Base-by-base conservation (phyloP, 2,113 vertebrate species). In the Uria lomvia region DNA sequence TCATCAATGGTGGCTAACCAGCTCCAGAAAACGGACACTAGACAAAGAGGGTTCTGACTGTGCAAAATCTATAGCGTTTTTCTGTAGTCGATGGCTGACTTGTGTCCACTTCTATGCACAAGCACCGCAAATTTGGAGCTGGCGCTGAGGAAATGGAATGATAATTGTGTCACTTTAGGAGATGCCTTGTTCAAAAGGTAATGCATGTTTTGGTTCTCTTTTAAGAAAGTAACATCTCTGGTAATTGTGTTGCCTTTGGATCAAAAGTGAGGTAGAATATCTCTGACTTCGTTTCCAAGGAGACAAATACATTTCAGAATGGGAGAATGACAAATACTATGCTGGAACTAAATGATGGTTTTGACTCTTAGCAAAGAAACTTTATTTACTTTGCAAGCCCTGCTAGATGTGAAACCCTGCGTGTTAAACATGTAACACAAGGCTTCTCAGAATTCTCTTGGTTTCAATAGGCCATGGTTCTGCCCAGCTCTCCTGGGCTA, bases 21-120 rank as follows among this genome's bases (percentile, higher is more conserved):
- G 16, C 38, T 86, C 36, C 42, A 66, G 40, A 40, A 90, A 24
- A 15, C 0, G 5, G 21, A 40, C 30, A 53, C 8, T 8, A 15
- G 0, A 47, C 45, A 77, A 47, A 73, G 42, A 55, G 12, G 12
- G 10, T 63, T 88, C 74, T 62, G 19, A 52, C 34, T 43, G 13
- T 36, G 47, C 0, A 2, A 59, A 79, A 82, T 34, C 34, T 43
- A 29, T 1, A 4, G 2, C 2, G 0, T 8, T 84, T 83, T 85
- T 50, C 24, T 50, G 21, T 52, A 17, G 15, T 43, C 30, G 15
- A 6, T 43, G 8, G 7, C 59, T 84, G 67, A 56, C 30, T 83
- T 83, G 8, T 23, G 56, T 63, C 32, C 14, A 15, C 14, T 47
- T 84, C 59, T 45, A 11, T 76, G 32, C 20, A 21, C 9, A n/a